phyloP scores from a whole-genome alignment of 2,888 invertebrate genomes.

The Eilema caniola region DNA sequence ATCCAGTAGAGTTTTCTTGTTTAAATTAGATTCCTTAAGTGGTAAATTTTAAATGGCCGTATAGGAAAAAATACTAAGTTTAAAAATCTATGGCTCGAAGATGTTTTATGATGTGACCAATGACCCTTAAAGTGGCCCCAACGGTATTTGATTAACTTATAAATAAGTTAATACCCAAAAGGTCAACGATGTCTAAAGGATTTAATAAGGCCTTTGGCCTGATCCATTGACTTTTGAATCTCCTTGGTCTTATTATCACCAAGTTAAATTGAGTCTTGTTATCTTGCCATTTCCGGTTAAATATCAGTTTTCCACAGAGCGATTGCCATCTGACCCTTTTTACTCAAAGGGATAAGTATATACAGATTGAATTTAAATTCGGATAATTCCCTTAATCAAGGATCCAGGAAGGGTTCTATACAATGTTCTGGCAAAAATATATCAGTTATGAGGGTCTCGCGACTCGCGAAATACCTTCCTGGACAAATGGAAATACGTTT shows the following conservation, averaged over 20 bases:
- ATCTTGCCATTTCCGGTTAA: conserved; percentile 2
- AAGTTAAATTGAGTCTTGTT: conserved; percentile 7
- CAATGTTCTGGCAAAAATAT: not conserved
- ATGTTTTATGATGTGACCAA: too few relatives aligned
- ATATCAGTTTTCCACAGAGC: conserved; percentile 4
- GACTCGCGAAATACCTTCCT: too few relatives aligned
- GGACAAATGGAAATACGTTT: too few relatives aligned
- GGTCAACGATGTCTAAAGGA: not conserved
- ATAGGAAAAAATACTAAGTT: not conserved
- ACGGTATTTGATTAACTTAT: not conserved
- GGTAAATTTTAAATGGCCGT: too few relatives aligned
- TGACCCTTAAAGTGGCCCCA: not conserved
- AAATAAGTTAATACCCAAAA: not conserved
- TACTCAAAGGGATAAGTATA: conserved; percentile 4
- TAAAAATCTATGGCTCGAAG: not conserved
- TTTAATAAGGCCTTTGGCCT: not conserved
- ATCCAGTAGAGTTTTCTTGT: too few relatives aligned
- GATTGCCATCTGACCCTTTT: conserved; percentile 4
- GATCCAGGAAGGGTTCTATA: not conserved
- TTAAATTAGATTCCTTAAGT: too few relatives aligned
- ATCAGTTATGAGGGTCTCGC: not conserved
- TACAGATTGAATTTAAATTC: conserved; percentile 4
- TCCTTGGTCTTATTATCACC: not conserved
- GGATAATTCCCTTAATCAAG: not conserved
- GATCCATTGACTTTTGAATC: not conserved